Evolutionary conservation across 2,797 vertebrate species (phyloP).

Genomic region (Fistularia tabacaria): DNA sequence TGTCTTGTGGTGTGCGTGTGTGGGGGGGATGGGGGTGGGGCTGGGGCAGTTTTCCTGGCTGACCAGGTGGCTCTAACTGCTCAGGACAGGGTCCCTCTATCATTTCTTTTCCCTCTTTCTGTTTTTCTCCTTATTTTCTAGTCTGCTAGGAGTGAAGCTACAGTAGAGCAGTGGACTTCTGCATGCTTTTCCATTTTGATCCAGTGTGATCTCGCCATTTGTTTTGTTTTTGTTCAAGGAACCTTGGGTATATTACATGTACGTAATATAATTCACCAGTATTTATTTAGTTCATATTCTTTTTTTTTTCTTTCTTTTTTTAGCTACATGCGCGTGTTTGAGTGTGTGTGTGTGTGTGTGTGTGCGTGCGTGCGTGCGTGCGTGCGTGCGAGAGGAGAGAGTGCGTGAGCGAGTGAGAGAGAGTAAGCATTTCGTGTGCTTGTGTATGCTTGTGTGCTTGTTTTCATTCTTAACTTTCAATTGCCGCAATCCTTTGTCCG

Average conservation of each 20-base stretch:
- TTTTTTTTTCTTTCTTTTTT: slow-evolving; percentile 38
- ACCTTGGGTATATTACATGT: slow-evolving; percentile 62
- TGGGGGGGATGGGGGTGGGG: too few species aligned
- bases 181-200: slow-evolving; percentile 73
- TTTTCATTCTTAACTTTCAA: slow-evolving; percentile 57
- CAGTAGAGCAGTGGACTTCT: slow-evolving; percentile 75
- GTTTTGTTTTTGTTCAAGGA: slow-evolving; percentile 61
- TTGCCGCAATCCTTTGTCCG: slow-evolving; percentile 57
- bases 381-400: slow-evolving; percentile 30
- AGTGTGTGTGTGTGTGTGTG: slow-evolving; percentile 21
- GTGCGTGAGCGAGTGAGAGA: too few species aligned
- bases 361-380: slow-evolving; percentile 46
- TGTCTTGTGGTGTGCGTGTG: slow-evolving; percentile 44
- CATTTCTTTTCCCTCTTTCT: slow-evolving; percentile 32
- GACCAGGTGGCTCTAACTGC: slow-evolving; percentile 64
- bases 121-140: slow-evolving; percentile 47
- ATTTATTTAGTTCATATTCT: slow-evolving; percentile 58
- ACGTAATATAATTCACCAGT: slow-evolving; percentile 59
- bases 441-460: slow-evolving; percentile 55
- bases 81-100: slow-evolving; percentile 66
- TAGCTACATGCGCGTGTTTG: slow-evolving; percentile 38
- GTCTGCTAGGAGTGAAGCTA: slow-evolving; percentile 77
- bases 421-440: slow-evolving; percentile 27
- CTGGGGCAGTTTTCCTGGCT: slow-evolving; percentile 46
- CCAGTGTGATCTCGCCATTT: slow-evolving; percentile 57